These are phyloP conservation scores for Zosterops lateralis DNA, from an alignment of 2,113 vertebrate genomes.

Conservation along the genomic window DNA sequence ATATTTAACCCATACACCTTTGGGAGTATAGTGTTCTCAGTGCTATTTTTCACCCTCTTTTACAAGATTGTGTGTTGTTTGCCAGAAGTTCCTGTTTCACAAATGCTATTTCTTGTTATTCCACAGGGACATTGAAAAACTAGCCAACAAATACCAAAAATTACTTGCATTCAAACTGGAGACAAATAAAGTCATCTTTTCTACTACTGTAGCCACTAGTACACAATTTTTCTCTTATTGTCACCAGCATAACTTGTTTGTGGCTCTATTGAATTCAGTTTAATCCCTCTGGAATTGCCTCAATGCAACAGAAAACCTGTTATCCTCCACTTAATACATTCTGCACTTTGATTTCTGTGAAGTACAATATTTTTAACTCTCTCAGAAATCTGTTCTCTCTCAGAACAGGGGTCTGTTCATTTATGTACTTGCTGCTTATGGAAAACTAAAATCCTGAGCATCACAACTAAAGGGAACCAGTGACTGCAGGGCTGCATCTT, in stretches of 20 bases:
- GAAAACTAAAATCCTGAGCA: not conserved
- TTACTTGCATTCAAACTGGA: not conserved
- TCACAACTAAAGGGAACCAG: not conserved
- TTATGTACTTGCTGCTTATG: not conserved
- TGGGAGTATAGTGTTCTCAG: not conserved
- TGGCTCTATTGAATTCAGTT: not conserved
- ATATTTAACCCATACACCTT: not conserved
- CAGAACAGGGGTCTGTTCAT: not conserved
- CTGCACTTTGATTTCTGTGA: not conserved
- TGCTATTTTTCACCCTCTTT: not conserved
- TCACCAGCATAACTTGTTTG: not conserved
- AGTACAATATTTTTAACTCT: not conserved
- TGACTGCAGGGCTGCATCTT: not conserved
- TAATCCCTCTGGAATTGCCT: not conserved
- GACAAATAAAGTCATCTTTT: not conserved
- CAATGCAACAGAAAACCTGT: not conserved
- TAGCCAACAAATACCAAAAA: not conserved
- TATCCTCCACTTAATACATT: not conserved
- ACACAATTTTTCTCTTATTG: not conserved
- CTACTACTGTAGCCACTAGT: not conserved
- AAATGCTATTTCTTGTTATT: not conserved
- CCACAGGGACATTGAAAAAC: not conserved
- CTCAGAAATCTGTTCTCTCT: not conserved
- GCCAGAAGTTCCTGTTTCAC: conserved; percentile 10
- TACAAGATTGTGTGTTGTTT: not conserved